These are phyloP conservation scores for Eupeodes corollae DNA, from an alignment of 1,140 invertebrate genomes.

Conservation along the genomic window DNA sequence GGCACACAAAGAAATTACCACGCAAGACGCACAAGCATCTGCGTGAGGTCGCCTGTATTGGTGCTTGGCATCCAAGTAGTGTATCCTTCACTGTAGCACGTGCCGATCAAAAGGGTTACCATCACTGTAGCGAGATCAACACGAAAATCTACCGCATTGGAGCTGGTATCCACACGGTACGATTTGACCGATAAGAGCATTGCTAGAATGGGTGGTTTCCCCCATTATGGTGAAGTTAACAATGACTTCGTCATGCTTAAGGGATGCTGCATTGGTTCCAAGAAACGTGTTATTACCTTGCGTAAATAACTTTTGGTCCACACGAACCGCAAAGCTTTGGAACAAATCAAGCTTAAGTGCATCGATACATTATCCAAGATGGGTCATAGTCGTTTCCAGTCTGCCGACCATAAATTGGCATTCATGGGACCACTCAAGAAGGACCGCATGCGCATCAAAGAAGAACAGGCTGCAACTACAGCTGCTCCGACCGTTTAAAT, in stretches of 20 bases:
- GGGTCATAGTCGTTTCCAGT: constrained; percentile 99
- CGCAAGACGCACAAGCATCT: constrained; percentile 99
- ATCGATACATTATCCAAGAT: constrained; percentile 99
- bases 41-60: too few species aligned
- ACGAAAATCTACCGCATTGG: constrained; percentile 99
- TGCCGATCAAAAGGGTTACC: too few species aligned
- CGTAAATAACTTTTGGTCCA: constrained; percentile 93
- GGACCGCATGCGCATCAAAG: constrained; percentile 73
- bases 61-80: constrained; percentile 99
- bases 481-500: too few species aligned
- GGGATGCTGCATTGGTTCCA: constrained; percentile 94
- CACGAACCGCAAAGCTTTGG: constrained; percentile 88
- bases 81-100: constrained; percentile 98
- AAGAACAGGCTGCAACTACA: constrained; percentile 57
- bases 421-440: constrained; percentile 98
- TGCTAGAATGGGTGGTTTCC: constrained; percentile 99
- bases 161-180: constrained; percentile 74
- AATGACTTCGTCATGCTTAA: too few species aligned
- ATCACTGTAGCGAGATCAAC: constrained; percentile 99
- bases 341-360: constrained; percentile 98
- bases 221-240: constrained; percentile 98
- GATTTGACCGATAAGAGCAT: constrained; percentile 98
- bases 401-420: constrained; percentile 86
- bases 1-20: constrained; percentile 99
- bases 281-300: constrained; percentile 96